A percentile compares a stretch with the other conserved stretches of the same genome.
Evolutionary conservation across 2,113 vertebrate genomes (phyloP).

Genomic region (Cyanoderma ruficeps): DNA sequence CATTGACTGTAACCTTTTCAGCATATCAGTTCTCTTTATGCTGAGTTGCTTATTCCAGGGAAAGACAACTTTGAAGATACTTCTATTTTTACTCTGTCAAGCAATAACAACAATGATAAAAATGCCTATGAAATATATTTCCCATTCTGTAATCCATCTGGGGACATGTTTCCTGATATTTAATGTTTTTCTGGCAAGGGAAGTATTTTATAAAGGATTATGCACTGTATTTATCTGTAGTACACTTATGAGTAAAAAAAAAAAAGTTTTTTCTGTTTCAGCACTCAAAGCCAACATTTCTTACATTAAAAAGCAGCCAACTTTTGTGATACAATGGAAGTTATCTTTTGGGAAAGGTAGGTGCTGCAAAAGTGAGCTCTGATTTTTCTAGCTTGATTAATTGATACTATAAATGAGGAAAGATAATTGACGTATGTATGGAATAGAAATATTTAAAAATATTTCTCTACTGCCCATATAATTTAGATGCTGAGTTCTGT

Average conservation of each 20-base stretch:
- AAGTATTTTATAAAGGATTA: background rate
- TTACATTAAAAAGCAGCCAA: background rate
- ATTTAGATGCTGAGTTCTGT: background rate
- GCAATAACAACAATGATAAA: slow-evolving; percentile 18
- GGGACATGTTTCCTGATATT: background rate
- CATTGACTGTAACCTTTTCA: background rate
- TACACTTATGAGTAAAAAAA: background rate
- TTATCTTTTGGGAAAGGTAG: background rate
- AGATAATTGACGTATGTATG: background rate
- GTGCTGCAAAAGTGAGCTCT: background rate
- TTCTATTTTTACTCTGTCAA: background rate
- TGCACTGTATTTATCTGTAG: background rate
- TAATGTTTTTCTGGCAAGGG: background rate
- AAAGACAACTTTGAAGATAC: background rate
- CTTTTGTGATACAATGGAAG: background rate
- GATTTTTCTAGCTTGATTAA: background rate
- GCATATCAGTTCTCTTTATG: background rate
- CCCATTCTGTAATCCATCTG: background rate
- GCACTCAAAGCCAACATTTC: background rate
- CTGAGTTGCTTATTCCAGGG: background rate
- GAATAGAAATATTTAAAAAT: background rate
- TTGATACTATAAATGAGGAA: background rate
- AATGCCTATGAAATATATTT: background rate
- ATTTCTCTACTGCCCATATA: background rate
- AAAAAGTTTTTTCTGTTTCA: background rate